These are phyloP conservation scores for Cyprinella venusta DNA, from an alignment of 2,797 vertebrate genomes.

Conservation along the genomic window DNA sequence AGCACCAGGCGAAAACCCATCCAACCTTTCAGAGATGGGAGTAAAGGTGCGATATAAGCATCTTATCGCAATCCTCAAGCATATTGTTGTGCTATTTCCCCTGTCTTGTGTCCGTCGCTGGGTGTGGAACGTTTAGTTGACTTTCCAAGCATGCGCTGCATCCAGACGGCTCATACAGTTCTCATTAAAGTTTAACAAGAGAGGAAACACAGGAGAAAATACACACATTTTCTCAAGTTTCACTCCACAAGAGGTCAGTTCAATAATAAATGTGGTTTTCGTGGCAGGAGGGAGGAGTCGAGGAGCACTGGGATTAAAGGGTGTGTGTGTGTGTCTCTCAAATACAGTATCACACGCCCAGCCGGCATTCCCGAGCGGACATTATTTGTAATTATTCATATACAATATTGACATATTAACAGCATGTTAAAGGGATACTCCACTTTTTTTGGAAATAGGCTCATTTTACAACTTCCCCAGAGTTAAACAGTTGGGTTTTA, in stretches of 20 bases:
- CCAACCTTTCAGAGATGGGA: constrained; percentile 45
- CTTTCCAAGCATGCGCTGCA: constrained; percentile 51
- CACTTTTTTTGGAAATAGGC: too few species aligned
- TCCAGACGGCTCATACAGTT: constrained; percentile 38
- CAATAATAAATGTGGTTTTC: constrained; percentile 57
- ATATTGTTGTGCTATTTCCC: constrained; percentile 23
- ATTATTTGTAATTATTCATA: too few species aligned
- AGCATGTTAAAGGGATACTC: too few species aligned
- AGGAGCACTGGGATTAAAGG: constrained; percentile 34
- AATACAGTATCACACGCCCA: background rate
- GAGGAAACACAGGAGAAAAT: constrained; percentile 51
- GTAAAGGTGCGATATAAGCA: constrained; percentile 50
- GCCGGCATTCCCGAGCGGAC: too few species aligned
- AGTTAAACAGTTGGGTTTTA: too few species aligned
- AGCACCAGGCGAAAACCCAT: constrained; percentile 47
- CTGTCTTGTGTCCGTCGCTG: constrained; percentile 36
- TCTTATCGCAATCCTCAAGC: constrained; percentile 56
- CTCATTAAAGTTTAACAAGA: constrained; percentile 60
- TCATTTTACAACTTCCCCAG: too few species aligned
- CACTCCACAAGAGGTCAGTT: constrained; percentile 44
- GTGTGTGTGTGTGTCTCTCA: background rate
- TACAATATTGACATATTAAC: too few species aligned
- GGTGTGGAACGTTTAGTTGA: constrained; percentile 50
- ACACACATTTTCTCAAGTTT: constrained; percentile 61
- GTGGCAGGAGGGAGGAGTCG: constrained; percentile 46